Conservation (phyloP, 2,113 vertebrate species). For the Osmerus eperlanus region DNA sequence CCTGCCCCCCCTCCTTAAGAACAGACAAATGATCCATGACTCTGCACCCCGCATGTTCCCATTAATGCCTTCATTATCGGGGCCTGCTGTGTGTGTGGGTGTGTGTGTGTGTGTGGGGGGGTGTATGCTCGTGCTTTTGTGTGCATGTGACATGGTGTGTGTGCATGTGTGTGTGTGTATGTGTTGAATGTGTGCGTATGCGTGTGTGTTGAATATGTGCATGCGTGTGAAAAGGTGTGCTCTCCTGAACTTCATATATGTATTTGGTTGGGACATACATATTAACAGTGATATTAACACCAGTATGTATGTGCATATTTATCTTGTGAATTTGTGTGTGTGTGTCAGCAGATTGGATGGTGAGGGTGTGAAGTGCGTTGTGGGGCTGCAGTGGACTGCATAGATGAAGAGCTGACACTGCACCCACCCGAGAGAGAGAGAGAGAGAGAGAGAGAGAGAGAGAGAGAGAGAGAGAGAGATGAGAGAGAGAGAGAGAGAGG, state of each 20-base stretch:
- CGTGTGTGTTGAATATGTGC: constrained; percentile 15
- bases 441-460: constrained; percentile 2
- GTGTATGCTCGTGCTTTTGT: not conserved
- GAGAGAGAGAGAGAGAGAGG: not conserved
- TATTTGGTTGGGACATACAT: constrained; percentile 10
- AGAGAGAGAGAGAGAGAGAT: no score
- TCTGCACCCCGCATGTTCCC: constrained; percentile 8
- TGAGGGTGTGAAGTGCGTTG: constrained; percentile 42
- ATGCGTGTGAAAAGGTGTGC: constrained; percentile 3
- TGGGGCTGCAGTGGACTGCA: constrained; percentile 57
- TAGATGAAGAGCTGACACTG: constrained; percentile 56
- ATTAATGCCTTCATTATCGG: constrained; percentile 22
- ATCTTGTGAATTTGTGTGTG: not conserved
- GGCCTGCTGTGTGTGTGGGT: not conserved
- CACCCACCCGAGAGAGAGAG: constrained; percentile 17
- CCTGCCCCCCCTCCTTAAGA: constrained; percentile 2
- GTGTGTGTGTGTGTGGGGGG: constrained; percentile 2
- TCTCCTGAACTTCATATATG: not conserved
- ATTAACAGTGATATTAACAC: not conserved
- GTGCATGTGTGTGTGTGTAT: constrained; percentile 16
- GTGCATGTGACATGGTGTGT: no score
- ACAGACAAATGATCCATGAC: constrained; percentile 24
- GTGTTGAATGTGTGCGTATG: not conserved
- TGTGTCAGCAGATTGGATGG: constrained; percentile 1
- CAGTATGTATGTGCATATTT: constrained; percentile 9